Percentiles rank a stretch among this genome's conserved stretches.
Conservation (phyloP, 2,797 vertebrate species). For the Melanotaenia nigrans region DNA sequence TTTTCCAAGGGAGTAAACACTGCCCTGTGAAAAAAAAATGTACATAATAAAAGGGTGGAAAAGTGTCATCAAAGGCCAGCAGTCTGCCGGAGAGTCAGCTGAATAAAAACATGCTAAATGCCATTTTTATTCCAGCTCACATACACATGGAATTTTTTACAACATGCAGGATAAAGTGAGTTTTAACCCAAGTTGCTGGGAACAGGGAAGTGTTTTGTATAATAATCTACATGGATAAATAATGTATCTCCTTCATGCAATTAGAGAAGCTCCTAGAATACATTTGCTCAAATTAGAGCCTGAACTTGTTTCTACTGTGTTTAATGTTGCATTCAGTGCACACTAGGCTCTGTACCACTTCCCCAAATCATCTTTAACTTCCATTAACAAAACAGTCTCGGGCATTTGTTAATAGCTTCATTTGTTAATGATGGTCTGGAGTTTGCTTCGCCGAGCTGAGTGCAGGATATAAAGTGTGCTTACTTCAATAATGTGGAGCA, state of each 20-base stretch:
- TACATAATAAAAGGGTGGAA: slow-evolving; percentile 41
- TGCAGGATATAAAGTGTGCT: background rate
- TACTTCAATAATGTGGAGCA: background rate
- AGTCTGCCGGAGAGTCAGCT: slow-evolving; percentile 17
- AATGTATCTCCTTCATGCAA: slow-evolving; percentile 59
- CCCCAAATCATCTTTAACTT: slow-evolving; percentile 55
- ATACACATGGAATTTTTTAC: slow-evolving; percentile 17
- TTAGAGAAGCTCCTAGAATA: slow-evolving; percentile 58
- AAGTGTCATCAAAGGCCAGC: slow-evolving; percentile 6
- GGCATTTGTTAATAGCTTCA: slow-evolving; percentile 28
- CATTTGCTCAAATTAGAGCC: slow-evolving; percentile 59
- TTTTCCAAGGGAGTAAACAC: slow-evolving; percentile 40
- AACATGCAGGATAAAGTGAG: slow-evolving; percentile 30
- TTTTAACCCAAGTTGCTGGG: slow-evolving; percentile 26
- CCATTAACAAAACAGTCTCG: slow-evolving; percentile 56
- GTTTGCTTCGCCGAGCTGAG: slow-evolving; percentile 24
- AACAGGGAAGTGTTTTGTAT: slow-evolving; percentile 34
- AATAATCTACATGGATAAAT: slow-evolving; percentile 61
- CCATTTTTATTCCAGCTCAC: slow-evolving; percentile 22
- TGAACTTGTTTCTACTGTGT: slow-evolving; percentile 52
- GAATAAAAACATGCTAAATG: slow-evolving; percentile 25
- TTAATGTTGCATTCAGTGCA: slow-evolving; percentile 63
- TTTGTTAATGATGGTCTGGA: slow-evolving; percentile 37
- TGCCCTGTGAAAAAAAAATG: slow-evolving; percentile 25
- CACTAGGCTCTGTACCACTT: slow-evolving; percentile 33